Percentiles rank a stretch among this genome's conserved stretches.
These are phyloP conservation scores for Stenopsyche tienmushanensis DNA, from an alignment of 1,140 invertebrate genomes.

Conservation along the genomic window DNA sequence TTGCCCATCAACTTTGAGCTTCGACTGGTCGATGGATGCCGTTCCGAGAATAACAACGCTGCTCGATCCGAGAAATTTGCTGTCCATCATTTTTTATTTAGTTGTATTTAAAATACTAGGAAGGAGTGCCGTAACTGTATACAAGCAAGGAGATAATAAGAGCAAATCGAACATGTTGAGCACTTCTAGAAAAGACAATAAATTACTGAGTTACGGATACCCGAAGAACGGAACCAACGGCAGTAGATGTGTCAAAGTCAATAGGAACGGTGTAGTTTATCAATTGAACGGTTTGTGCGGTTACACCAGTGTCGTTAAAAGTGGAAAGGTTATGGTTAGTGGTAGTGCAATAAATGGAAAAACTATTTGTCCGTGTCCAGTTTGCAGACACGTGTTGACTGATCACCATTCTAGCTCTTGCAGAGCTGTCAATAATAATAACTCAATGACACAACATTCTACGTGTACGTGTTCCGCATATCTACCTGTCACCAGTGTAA, in stretches of 20 bases:
- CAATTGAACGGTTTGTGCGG: constrained; percentile 38
- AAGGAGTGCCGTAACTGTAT: constrained; percentile 40
- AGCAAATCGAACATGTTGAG: constrained; percentile 11
- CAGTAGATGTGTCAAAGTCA: constrained; percentile 34
- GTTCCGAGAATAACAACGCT: constrained; percentile 76
- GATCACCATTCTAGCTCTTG: constrained; percentile 58
- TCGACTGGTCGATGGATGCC: constrained; percentile 96
- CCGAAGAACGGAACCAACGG: constrained; percentile 32
- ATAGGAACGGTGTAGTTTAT: constrained; percentile 39
- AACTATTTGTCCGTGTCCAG: constrained; percentile 53
- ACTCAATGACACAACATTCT: constrained; percentile 53
- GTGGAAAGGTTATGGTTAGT: constrained; percentile 36
- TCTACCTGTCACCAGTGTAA: constrained; percentile 40
- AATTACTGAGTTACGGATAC: constrained; percentile 33
- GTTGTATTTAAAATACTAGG: constrained; percentile 55
- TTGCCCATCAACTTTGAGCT: constrained; percentile 80
- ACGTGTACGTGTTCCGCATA: constrained; percentile 48
- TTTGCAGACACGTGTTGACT: constrained; percentile 56
- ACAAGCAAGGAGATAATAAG: constrained; percentile 33
- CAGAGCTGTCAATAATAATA: constrained; percentile 61
- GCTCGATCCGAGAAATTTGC: constrained; percentile 73
- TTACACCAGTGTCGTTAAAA: constrained; percentile 37
- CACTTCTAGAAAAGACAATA: constrained; percentile 33
- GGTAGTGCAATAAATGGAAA: constrained; percentile 39
- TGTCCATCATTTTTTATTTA: constrained; percentile 71